phyloP scores from a whole-genome alignment of 2,888 invertebrate species.

The Clanis bilineata region DNA sequence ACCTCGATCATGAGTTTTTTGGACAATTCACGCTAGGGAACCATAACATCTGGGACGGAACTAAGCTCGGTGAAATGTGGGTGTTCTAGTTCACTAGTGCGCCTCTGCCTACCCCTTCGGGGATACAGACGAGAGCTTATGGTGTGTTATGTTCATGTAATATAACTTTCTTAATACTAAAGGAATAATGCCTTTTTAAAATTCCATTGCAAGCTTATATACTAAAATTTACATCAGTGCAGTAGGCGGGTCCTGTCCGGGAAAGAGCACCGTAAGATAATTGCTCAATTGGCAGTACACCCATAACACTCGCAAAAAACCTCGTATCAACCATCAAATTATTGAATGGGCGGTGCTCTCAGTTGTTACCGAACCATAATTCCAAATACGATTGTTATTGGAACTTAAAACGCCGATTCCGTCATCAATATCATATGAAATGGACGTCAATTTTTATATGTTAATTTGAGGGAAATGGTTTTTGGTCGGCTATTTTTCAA shows the following conservation, averaged over 20 bases:
- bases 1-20: too few species aligned
- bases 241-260: not conserved
- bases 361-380: not conserved
- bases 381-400: conserved; percentile 13
- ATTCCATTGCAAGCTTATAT: too few species aligned
- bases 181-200: too few species aligned
- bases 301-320: conserved; percentile 6
- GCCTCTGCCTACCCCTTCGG: too few species aligned
- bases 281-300: conserved; percentile 10
- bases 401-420: not conserved
- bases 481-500: not conserved
- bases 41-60: too few species aligned
- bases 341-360: conserved; percentile 11
- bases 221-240: too few species aligned
- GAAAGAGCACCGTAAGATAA: conserved; percentile 3
- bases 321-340: conserved; percentile 16
- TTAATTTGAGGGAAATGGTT: not conserved
- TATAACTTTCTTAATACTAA: too few species aligned
- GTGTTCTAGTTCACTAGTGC: too few species aligned
- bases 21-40: too few species aligned
- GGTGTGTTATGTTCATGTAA: too few species aligned
- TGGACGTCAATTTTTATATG: not conserved
- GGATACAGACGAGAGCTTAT: too few species aligned
- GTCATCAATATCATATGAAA: not conserved
- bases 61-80: too few species aligned